Evolutionary conservation across 35 echinoderm and acorn worm species (phyloP).

Genomic region (Ophiothrix spiculata): DNA sequence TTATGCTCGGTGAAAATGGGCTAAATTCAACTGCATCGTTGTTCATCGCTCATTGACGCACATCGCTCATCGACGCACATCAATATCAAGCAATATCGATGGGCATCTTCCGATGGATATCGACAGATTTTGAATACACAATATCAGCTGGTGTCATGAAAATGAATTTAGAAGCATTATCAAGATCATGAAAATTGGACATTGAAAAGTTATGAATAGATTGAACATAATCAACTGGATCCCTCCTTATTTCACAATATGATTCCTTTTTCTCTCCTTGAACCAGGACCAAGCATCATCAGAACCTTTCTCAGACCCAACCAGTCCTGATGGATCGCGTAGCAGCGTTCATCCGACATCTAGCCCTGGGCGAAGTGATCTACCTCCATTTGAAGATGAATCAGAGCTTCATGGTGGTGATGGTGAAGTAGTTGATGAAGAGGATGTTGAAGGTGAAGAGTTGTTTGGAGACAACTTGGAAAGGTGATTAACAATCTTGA

Average conservation of each 20-base stretch:
- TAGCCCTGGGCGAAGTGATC: slow-evolving; percentile 92
- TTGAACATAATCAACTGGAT: no score
- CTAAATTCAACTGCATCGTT: no score
- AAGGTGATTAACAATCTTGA: slow-evolving; percentile 44
- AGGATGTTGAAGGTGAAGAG: slow-evolving; percentile 91
- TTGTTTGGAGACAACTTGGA: slow-evolving; percentile 89
- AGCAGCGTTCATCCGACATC: slow-evolving; percentile 50
- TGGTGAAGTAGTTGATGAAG: slow-evolving; percentile 51
- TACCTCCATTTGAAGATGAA: slow-evolving; percentile 97
- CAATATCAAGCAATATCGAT: no score
- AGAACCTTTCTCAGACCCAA: slow-evolving; percentile 85
- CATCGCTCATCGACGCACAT: no score
- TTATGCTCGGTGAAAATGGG: not conserved
- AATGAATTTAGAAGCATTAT: not conserved
- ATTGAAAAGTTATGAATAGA: no score
- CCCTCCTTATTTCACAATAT: no score
- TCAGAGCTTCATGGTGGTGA: slow-evolving; percentile 88
- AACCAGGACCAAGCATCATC: slow-evolving; percentile 51
- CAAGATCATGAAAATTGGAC: no score
- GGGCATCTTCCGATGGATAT: no score
- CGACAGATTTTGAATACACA: not conserved
- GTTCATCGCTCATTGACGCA: no score
- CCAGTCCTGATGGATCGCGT: slow-evolving; percentile 69
- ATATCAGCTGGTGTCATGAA: not conserved
- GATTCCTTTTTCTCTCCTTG: no score